Evolutionary conservation across 2,797 vertebrate species (phyloP), one percentile per base, ranked within the genome.

Genomic region (Phalanger gymnotis): DNA sequence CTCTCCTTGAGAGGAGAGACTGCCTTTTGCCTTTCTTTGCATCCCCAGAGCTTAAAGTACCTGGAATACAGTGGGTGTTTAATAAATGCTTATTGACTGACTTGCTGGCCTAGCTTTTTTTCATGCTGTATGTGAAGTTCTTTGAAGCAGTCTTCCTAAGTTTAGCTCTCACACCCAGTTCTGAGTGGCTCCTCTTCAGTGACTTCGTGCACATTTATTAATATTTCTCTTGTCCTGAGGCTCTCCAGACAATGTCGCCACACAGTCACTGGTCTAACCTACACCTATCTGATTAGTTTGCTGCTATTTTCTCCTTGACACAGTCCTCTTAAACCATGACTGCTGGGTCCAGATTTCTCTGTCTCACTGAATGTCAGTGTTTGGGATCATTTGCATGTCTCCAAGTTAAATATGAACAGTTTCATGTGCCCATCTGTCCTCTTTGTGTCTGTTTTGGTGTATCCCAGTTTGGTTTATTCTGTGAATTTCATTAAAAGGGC

Each of bases 361-460:
- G 94, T 96, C 96, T 91, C 61, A 57, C 54, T 40, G 66, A 95
- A 90, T 56, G 90, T 96, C 93, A 93, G 5, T 94, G 93, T 92
- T 97, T 94, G 91, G 54, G 89, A 95, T 96, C 93, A 90, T 51
- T 96, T 94, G 40, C 30, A 90, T 31, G 28, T 19, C 90, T 0
- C 55, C 9, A 95, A 54, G 19, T 93, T 96, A 96, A 95, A 94
- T 95, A 47, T 90, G 81, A 92, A 96, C 51, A 90, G 13, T 56
- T 97, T 96, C 94, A 92, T 96, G 94, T 94, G 87, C 94, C 95
- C n/a, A 95, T 94, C 87, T 93, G 28, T 94, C 90, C 81, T 93
- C 61, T 92, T 56, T 95, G 22, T 96, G 92, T 91, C 19, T 93
- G 0, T 94, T 95, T 96, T 94, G 52, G 56, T 94, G 94, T 94